Conservation (phyloP, 2,888 invertebrate genomes). For the Petrophora chlorosata region DNA sequence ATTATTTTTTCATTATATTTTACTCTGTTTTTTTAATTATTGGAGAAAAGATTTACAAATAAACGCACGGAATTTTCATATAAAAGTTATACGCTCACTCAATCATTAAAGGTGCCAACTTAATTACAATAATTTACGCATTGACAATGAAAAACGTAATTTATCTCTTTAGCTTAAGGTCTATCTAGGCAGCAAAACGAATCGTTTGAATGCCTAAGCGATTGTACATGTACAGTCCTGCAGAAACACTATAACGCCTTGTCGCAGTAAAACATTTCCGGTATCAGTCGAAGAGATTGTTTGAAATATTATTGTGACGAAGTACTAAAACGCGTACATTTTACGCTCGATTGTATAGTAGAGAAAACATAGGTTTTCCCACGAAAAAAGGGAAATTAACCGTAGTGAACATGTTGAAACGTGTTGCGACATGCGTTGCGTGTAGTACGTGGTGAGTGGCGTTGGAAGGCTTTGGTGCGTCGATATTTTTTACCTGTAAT, state of each 20-base stretch:
- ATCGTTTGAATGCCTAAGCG: background rate
- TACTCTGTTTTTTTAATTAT: too few species aligned
- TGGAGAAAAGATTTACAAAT: too few species aligned
- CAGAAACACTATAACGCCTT: slow-evolving; percentile 1
- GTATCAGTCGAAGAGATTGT: too few species aligned
- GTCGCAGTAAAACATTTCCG: background rate
- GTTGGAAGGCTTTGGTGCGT: too few species aligned
- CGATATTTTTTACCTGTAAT: too few species aligned
- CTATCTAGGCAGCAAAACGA: background rate
- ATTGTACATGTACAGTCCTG: background rate
- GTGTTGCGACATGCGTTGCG: slow-evolving; percentile 33
- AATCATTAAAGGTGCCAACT: too few species aligned
- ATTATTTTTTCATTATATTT: too few species aligned
- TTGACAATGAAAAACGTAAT: background rate
- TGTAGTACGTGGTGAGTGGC: slow-evolving; percentile 27
- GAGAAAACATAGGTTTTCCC: slow-evolving; percentile 75
- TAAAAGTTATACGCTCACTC: too few species aligned
- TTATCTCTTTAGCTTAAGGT: background rate
- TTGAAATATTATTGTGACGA: background rate
- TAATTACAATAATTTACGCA: too few species aligned
- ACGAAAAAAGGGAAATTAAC: slow-evolving; percentile 78
- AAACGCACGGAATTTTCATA: too few species aligned
- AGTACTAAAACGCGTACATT: slow-evolving; percentile 2
- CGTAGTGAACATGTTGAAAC: slow-evolving; percentile 31
- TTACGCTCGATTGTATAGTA: slow-evolving; percentile 40